phyloP scores from a whole-genome alignment of 2,113 vertebrate species.

The Gobiocypris rarus region DNA sequence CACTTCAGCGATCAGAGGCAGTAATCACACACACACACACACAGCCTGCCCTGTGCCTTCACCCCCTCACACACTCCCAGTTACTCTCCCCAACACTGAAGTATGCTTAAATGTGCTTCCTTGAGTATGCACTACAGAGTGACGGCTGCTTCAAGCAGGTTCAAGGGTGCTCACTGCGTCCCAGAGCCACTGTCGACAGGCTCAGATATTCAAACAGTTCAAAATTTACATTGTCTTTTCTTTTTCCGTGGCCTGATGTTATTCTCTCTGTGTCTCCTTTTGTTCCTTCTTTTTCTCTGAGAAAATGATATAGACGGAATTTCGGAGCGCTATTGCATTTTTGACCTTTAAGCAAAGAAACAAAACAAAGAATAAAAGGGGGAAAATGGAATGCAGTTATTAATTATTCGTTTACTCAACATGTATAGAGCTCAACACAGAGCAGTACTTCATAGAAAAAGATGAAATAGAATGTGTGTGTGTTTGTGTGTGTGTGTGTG shows the following conservation, averaged over 20 bases:
- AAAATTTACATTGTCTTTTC: not conserved
- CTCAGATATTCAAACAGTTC: conserved; percentile 19
- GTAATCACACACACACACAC: conserved; percentile 15
- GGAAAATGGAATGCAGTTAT: conserved; percentile 3
- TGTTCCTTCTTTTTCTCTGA: not conserved
- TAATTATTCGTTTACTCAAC: conserved; percentile 25
- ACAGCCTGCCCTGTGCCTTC: conserved; percentile 4
- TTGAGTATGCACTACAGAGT: conserved; percentile 27
- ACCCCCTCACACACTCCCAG: conserved; percentile 18
- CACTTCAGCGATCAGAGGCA: conserved; percentile 27
- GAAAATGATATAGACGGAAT: conserved; percentile 13
- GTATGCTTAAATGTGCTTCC: conserved; percentile 25
- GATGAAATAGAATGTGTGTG: conserved; percentile 3
- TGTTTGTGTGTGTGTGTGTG: not conserved
- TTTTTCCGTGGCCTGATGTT: not conserved
- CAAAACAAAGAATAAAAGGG: not conserved
- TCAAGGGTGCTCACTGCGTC: conserved; percentile 18
- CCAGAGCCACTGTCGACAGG: not conserved
- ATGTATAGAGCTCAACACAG: not conserved
- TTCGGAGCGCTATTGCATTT: conserved; percentile 19
- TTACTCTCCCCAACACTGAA: conserved; percentile 8
- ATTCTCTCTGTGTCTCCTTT: not conserved
- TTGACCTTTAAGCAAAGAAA: conserved; percentile 38
- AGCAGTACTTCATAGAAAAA: not conserved
- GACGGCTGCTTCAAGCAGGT: conserved; percentile 16